A percentile compares a stretch with the other conserved stretches of the same genome.
phyloP scores from a whole-genome alignment of 2,113 vertebrate species.

The Epinephelus fuscoguttatus region DNA sequence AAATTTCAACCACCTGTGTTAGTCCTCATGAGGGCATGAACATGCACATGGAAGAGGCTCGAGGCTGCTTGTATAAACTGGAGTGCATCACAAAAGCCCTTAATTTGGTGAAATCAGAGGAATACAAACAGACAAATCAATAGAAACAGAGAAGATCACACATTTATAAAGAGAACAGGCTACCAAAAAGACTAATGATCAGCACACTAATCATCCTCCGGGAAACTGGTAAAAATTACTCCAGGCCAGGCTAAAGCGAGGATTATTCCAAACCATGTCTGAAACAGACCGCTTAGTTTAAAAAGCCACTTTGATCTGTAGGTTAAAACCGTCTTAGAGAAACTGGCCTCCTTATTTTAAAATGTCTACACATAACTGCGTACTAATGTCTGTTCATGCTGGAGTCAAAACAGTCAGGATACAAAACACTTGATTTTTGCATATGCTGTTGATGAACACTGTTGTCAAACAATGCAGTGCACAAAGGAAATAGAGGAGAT shows the following conservation, averaged over 20 bases:
- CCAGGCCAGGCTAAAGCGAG: no score
- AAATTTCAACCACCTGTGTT: not conserved
- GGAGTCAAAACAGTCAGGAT: not conserved
- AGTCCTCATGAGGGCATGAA: not conserved
- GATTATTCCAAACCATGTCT: not conserved
- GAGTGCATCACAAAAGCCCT: not conserved
- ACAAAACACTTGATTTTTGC: not conserved
- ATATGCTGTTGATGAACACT: not conserved
- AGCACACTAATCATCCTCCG: not conserved
- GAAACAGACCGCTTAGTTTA: not conserved
- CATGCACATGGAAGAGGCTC: not conserved
- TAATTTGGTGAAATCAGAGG: not conserved
- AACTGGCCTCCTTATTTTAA: not conserved
- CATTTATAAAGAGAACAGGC: not conserved
- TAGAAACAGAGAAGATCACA: not conserved
- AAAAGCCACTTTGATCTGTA: not conserved
- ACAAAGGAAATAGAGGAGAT: not conserved
- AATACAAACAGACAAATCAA: not conserved
- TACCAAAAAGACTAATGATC: not conserved
- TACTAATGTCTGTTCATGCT: not conserved
- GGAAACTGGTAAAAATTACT: not conserved
- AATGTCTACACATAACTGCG: no score
- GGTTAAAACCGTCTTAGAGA: not conserved
- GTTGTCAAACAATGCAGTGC: not conserved
- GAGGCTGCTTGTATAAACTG: slow-evolving; percentile 11